Evolutionary conservation across 1,140 invertebrate genomes (phyloP), one percentile per base, ranked within the genome.

Genomic region (Physella acuta): DNA sequence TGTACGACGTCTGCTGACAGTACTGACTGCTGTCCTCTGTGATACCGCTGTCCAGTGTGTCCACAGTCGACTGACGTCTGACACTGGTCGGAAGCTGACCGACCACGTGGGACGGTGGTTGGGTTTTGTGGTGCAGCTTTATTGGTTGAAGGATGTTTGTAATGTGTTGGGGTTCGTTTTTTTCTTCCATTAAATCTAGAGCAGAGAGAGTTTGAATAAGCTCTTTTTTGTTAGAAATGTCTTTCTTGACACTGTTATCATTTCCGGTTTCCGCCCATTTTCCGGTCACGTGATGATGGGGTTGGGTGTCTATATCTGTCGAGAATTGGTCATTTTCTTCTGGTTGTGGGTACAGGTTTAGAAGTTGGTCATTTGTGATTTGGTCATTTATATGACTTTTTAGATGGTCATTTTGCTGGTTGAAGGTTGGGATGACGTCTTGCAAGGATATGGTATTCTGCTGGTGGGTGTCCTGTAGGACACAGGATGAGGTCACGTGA

Each of bases 21-120:
- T 60, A 37, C 14, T 20, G 58, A 3, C 5, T 31, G 8, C 71
- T 66, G 11, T 75, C 74, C 24, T 76, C 74, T 8, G 71, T 72
- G n/a, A 79, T 76, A 3, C 77, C 77, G 61, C 77, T 79, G 55
- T 79, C 77, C 44, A 73, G 59, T 14, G 77, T 79, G 30, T 78
- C 76, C 16, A 73, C 67, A 0, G 76, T 78, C 24, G 75, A 78
- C 62, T 78, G 76, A 3, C 76, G 55, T 44, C 58, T 60, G 1
- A 60, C 1, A 1, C 33, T n/a, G 1, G 33, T 20, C 31, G 33
- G 31, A 8, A 14, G 34, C n/a, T 61, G 36, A 1, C 26, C 59
- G 28, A 17, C 26, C 34, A 24, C 36, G 14, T 58, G 2, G 36
- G 56, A 30, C 20, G 5, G n/a, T 4, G 4, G 5, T 20, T 53